Base-by-base conservation (phyloP, 53 echinoderm and acorn worm species). In the Patiria pectinifera region DNA sequence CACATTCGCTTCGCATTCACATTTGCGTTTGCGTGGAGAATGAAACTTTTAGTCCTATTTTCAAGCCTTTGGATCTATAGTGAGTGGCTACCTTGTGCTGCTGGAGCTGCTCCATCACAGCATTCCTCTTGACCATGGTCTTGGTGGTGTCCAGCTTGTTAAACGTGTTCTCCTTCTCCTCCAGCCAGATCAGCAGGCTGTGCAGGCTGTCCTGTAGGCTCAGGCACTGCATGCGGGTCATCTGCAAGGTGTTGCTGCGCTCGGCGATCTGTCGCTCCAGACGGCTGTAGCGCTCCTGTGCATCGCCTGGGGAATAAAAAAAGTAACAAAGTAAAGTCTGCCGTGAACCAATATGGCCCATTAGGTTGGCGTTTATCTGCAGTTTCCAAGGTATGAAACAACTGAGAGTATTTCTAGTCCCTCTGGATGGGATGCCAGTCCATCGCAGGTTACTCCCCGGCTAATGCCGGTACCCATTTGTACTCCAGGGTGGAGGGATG, bases 141-240 rank as follows among this genome's bases (percentile, higher is more conserved):
- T 94, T 92, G 45, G 95, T 86, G 19, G 89, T 89, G 71, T 99
- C 97, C 59, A 99, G 94, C 89, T 95, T 95, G 84, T 96, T 92
- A 35, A 97, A 95, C 59, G 96, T 96, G 86, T 97, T 96, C 88
- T 99, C 99, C 59, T 96, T 96, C 93, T 97, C 99, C 79, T 99
- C 99, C 92, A 99, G 94, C 99, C 99, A 99, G 93, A 95, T 99
- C 71, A 99, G 94, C 23, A 97, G 99, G 44, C 95, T 94, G 79
- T 99, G 96, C 3, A 99, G 95, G 91, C 95, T 94, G 93, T 97
- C 97, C 91, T 95, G 97, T 58, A 99, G 94, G 80, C 99, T 96
- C 79, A 95, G 99, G 76, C 95, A 96, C 94, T 99, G 96, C 96
- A 95, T 99, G 75, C 97, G 95, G 2, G 99, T 96, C 90, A 93